Base-by-base conservation (phyloP, 2,113 vertebrate genomes). In the Cariama cristata region DNA sequence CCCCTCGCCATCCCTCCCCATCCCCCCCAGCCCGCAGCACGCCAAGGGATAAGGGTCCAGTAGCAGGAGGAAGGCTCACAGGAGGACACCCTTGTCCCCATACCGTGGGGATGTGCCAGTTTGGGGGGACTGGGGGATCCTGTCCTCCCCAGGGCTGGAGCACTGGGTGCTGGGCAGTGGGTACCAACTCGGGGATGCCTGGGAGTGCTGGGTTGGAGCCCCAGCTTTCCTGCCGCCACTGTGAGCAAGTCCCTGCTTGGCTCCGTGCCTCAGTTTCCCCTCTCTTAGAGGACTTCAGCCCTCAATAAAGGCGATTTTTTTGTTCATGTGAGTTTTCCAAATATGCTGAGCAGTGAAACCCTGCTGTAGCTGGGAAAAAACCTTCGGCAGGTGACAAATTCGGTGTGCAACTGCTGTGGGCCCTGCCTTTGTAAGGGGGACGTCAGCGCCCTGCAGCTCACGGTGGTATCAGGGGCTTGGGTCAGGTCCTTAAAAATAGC, bases 31-130 rank as follows among this genome's bases (percentile, higher is more conserved):
- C 4, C 32, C 40, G 11, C 60, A 28, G 27, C 38, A 6, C 1
- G 2, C 12, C n/a, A 11, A 0, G 9, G 28, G 42, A 15, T 35
- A 16, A 27, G 26, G 27, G 9, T 84, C 20, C 73, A 30, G 52
- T 0, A 15, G 30, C 33, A 55, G 53, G n/a, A 9, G 1, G 8
- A 24, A 40, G 52, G 42, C 18, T 62, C 16, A 12, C 13, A 20
- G 55, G 44, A 24, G 28, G 58, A 72, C 0, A 0, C 11, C 50
- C 24, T 44, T 58, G 64, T 66, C 71, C 53, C 32, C 0, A 0
- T 55, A 69, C 38, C 1, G 0, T 11, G 74, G 35, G 7, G 22
- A 33, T 20, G 52, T 17, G 6, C 9, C 56, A 16, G 42, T 53
- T 14, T 88, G 23, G 27, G 35, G 30, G 5, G 19, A 26, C 14